Base-by-base conservation (phyloP, 1,140 invertebrate genomes). In the Conus ventricosus region DNA sequence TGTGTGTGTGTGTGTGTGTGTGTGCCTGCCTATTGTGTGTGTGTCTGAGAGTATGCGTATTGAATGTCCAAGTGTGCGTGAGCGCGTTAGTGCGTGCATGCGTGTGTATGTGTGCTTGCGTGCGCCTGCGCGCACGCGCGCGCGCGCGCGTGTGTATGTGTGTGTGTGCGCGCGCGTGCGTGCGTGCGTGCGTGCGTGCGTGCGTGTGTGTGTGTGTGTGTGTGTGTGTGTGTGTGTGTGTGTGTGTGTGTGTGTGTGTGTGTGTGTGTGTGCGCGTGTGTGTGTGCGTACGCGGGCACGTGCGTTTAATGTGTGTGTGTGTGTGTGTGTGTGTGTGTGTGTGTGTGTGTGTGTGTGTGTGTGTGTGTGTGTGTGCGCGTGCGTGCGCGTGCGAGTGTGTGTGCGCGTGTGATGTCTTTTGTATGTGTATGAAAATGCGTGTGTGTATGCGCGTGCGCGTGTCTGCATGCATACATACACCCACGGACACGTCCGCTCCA, bases 301-400 rank as follows among this genome's bases (percentile, higher is more conserved):
- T 84, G 20, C 27, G 82, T 39, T 39, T 39, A 39, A 39, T 3
- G 3, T 84, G 54, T 57, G 82, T 84, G 54, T 57, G 55, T 84
- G 54, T 84, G 82, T 84, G 17, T 84, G 55, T 60, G 20, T 84
- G 53, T 25, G 82, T 84, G 25, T 84, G 82, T 84, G 54, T 55
- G 53, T 57, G 54, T n/a, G 82, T 25, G 54, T 57, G 82, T 84
- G 54, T 84, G 82, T 57, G 54, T 84, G 82, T 25, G 25, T 84
- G 82, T 84, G 5, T 84, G 55, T 57, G 54, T 84, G 82, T 13
- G 54, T 13, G 82, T 13, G 67, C 23, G 23, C 23, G 67, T 4
- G 23, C 23, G 67, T 10, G 67, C 10, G 23, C 0, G 67, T 71
- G 6, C 20, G 67, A 0, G 23, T 10, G 20, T 71, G 23, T 1